Base-by-base conservation (phyloP, 2,113 vertebrate genomes). In the Ceuthmochares aereus region DNA sequence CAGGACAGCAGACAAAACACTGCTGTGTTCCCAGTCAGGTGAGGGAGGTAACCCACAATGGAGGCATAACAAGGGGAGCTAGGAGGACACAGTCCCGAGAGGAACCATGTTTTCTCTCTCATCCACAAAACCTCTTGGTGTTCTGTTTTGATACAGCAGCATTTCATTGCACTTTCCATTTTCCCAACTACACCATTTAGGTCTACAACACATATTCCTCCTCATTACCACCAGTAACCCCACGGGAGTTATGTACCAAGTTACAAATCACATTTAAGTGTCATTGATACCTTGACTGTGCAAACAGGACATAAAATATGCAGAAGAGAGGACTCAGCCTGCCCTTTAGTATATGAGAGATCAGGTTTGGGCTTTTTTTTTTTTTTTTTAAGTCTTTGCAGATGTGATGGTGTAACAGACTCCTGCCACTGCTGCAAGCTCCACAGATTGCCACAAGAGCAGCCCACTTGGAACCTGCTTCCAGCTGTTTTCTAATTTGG, bases 41-140 rank as follows among this genome's bases (percentile, higher is more conserved):
- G 1, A 43, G 40, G 36, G 21, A 40, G n/a, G 10, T 5, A 23
- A 40, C 26, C 15, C 2, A 0, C 2, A 2, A 3, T 0, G 6
- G 12, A 37, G 21, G 0, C 0, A 43, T 4, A 59, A 10, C 47
- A 16, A 34, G 19, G 21, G 25, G 18, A 66, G 72, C 26, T 69
- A 54, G 15, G 27, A 87, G 20, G 30, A 49, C 17, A 43, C 17
- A 59, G 34, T 18, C 37, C 43, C 20, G 26, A 21, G 18, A 42
- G 15, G 60, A 83, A 73, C 1, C 15, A 25, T 2, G 0, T 29
- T 73, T 55, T 27, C 37, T 14, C 9, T n/a, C 21, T 54, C 42
- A 21, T 13, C 26, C 34, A 25, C 10, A 72, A 40, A 58, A 10
- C 8, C 4, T 62, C 47, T 14, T 29, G 4, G 14, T 59, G 13